Base-by-base conservation (phyloP, 2,888 invertebrate species). In the Nasonovia ribisnigri region DNA sequence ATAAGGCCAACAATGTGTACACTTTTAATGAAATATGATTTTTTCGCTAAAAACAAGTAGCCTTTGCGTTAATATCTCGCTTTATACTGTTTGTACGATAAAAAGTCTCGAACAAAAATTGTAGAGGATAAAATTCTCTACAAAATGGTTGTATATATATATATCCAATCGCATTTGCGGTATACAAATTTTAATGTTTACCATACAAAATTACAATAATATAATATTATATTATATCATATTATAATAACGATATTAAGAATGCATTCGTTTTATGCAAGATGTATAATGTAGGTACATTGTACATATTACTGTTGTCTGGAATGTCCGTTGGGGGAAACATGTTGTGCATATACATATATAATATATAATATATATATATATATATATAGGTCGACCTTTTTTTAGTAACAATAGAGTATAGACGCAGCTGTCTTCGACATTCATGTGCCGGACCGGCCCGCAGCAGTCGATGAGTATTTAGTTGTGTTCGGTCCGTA, bases 401-500 rank as follows among this genome's bases (percentile, higher is more conserved):
- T 84, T 84, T 84, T 84, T 84, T 77, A 84, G 84, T 84, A 84
- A 84, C 84, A 84, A 84, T 84, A 84, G 84, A 84, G n/a, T n/a
- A n/a, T n/a, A n/a, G n/a, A n/a, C 84, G 42, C 84, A 84, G 84
- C 84, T 84, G 84, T 84, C 84, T 84, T 84, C 84, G 84, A 84
- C 84, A 84, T 84, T 84, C 84, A 42, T 84, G 20, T 84, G 42
- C 84, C 84, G 84, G 84, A 84, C 84, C 84, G 84, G 84, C 84
- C 42, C 42, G 84, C 84, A 36, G 84, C 84, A 84, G 84, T 84
- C 42, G 84, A 84, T 84, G 84, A 42, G 84, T 84, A 84, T 84
- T 84, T 84, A 84, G 84, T 84, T 84, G 84, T 84, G 84, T 84
- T 84, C 84, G 84, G 84, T 84, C 42, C 84, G 42, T 20, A 84